Evolutionary conservation across 2,113 vertebrate genomes (phyloP).

Genomic region (Sorex fumeus): DNA sequence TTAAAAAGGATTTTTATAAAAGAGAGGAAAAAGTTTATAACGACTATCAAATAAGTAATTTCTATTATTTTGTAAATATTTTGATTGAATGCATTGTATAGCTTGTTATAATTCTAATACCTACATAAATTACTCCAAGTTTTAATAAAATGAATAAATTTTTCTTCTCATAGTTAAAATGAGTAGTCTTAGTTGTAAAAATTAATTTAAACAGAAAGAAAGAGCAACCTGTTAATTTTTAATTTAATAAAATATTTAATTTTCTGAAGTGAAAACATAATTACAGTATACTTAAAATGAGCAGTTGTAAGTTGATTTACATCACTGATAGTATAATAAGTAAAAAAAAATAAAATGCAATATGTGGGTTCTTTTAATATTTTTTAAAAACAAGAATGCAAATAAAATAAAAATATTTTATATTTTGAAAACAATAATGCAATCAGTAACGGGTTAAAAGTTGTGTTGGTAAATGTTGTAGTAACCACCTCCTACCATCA

Average conservation of each 20-base stretch:
- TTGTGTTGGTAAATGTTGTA: conserved; percentile 12
- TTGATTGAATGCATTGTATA: background rate
- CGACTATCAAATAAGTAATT: conserved; percentile 40
- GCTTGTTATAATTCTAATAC: background rate
- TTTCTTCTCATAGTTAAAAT: background rate
- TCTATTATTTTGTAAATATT: conserved; percentile 50
- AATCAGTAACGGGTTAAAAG: background rate
- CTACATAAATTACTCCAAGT: background rate
- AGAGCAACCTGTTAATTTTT: background rate
- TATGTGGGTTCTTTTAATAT: background rate
- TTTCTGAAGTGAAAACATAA: background rate
- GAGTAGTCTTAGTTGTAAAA: background rate
- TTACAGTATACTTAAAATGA: conserved; percentile 5
- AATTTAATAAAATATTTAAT: background rate
- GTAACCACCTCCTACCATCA: background rate
- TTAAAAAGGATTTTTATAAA: conserved; percentile 13
- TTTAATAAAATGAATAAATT: conserved; percentile 25
- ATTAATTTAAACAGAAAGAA: no score
- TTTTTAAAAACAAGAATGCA: conserved; percentile 16
- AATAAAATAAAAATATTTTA: conserved; percentile 10
- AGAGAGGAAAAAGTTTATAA: background rate
- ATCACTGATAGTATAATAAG: background rate
- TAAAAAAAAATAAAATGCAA: background rate
- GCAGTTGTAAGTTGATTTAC: background rate
- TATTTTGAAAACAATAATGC: conserved; percentile 42